Conservation (phyloP, 1,140 invertebrate genomes). For the Homarus americanus region DNA sequence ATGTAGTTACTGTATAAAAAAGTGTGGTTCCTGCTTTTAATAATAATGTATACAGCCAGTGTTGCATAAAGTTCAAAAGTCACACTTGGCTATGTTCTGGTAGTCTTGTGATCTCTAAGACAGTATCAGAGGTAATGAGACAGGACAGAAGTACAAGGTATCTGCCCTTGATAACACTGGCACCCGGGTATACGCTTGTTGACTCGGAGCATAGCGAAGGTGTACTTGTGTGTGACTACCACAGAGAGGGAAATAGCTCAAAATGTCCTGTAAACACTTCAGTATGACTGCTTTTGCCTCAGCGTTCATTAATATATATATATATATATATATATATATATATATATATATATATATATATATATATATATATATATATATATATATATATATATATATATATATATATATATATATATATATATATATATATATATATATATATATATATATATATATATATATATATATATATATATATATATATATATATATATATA, state of each 20-base stretch:
- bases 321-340: too few relatives aligned
- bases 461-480: slow-evolving; percentile 21
- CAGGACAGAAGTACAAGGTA: not conserved
- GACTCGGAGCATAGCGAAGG: not conserved
- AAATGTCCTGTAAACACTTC: too few relatives aligned
- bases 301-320: too few relatives aligned
- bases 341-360: too few relatives aligned
- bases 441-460: slow-evolving; percentile 21
- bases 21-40: not conserved
- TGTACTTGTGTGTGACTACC: too few relatives aligned
- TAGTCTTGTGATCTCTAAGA: not conserved
- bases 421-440: too few relatives aligned
- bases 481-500: slow-evolving; percentile 19
- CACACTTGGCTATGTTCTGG: not conserved
- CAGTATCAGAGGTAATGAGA: not conserved
- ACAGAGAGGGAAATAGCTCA: too few relatives aligned
- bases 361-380: too few relatives aligned
- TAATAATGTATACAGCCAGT: not conserved
- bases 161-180: not conserved
- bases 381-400: too few relatives aligned
- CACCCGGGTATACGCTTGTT: not conserved
- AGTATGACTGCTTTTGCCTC: too few relatives aligned
- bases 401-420: too few relatives aligned
- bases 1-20: not conserved
- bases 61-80: not conserved